Percentiles rank a stretch among this genome's conserved stretches.
phyloP scores from a whole-genome alignment of 2,113 vertebrate species.

The Phalacrocorax aristotelis region DNA sequence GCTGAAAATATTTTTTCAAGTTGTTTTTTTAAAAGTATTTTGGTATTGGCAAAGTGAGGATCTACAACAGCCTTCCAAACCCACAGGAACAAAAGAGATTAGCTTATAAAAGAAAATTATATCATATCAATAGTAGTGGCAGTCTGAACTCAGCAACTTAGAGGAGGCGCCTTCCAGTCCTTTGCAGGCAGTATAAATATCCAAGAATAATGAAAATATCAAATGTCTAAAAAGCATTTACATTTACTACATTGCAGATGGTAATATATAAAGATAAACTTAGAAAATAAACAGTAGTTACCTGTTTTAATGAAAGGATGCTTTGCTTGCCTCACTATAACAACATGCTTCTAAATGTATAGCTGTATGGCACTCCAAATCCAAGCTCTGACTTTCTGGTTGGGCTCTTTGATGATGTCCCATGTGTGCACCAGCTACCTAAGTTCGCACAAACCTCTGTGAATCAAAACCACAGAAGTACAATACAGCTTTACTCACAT shows the following conservation, averaged over 20 bases:
- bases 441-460: conserved; percentile 21
- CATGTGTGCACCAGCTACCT: conserved; percentile 32
- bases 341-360: neutral
- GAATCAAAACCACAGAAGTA: neutral
- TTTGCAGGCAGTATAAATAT: neutral
- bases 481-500: neutral
- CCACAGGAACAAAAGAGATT: neutral
- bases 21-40: neutral
- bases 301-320: neutral
- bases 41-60: neutral
- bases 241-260: neutral
- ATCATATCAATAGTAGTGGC: neutral
- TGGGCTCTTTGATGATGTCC: conserved; percentile 8
- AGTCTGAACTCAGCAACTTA: neutral
- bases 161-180: neutral
- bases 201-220: neutral
- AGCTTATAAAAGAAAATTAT: neutral
- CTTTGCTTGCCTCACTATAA: conserved; percentile 26
- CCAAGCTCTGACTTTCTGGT: neutral
- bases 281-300: neutral
- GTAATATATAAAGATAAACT: neutral
- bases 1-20: neutral
- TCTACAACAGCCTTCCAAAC: neutral
- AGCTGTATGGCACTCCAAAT: neutral
- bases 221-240: neutral